Percentiles rank a stretch among this genome's conserved stretches.
phyloP scores from a whole-genome alignment of 2,888 invertebrate genomes.

The Euproctis similis region DNA sequence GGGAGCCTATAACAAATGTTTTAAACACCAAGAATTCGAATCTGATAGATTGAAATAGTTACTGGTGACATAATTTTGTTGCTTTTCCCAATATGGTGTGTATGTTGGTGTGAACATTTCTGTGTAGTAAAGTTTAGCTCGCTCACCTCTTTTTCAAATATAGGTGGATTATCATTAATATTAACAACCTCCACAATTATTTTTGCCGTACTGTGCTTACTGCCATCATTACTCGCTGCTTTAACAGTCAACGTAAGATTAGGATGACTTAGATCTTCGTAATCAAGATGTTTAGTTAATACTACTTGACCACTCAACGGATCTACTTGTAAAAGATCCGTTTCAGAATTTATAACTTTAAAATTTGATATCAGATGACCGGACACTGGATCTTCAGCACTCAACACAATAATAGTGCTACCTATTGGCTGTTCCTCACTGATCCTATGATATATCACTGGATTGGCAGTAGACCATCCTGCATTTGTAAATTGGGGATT shows the following conservation, averaged over 20 bases:
- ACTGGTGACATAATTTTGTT: too few relatives aligned
- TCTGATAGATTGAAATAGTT: too few relatives aligned
- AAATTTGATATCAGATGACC: constrained; percentile 78
- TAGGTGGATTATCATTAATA: constrained; percentile 86
- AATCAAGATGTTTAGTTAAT: constrained; percentile 84
- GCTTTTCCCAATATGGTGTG: too few relatives aligned
- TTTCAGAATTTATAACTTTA: constrained; percentile 72
- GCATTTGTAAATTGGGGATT: constrained; percentile 84
- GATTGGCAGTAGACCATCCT: constrained; percentile 83
- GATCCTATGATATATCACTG: constrained; percentile 79
- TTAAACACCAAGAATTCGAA: too few relatives aligned
- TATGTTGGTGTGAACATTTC: not conserved
- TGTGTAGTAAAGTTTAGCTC: too few relatives aligned
- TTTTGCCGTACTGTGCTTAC: constrained; percentile 79
- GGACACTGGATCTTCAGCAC: constrained; percentile 82
- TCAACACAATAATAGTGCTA: constrained; percentile 80
- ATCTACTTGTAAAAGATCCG: constrained; percentile 74
- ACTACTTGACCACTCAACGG: constrained; percentile 84
- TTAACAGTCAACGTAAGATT: constrained; percentile 75
- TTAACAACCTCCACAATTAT: constrained; percentile 83
- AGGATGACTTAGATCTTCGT: constrained; percentile 80
- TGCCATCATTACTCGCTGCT: constrained; percentile 69
- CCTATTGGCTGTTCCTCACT: constrained; percentile 87
- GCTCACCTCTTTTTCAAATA: constrained; percentile 78
- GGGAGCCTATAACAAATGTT: too few relatives aligned